Conservation (phyloP, 2,888 invertebrate genomes). For the Torymus aiolomorphi region DNA sequence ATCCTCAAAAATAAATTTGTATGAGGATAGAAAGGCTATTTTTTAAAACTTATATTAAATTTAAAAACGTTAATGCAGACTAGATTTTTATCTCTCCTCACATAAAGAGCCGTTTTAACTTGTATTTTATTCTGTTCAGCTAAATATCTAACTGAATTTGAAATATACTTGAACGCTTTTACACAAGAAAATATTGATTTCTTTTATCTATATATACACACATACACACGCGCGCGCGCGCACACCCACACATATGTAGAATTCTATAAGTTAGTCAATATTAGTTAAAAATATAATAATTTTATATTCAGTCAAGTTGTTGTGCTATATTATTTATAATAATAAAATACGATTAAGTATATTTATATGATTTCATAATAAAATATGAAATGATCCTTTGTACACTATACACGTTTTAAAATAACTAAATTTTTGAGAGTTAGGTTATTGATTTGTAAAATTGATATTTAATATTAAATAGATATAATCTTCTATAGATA, state of each 20-base stretch:
- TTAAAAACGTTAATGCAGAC: conserved; percentile 51
- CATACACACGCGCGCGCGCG: too few species aligned
- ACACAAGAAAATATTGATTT: too few species aligned
- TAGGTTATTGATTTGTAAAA: conserved; percentile 29
- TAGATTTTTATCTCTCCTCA: conserved; percentile 46
- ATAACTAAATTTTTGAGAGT: conserved; percentile 36
- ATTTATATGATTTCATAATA: conserved; percentile 48
- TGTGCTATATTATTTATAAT: conserved; percentile 4
- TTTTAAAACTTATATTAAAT: conserved; percentile 32
- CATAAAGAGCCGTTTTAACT: conserved; percentile 23
- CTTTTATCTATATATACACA: too few species aligned
- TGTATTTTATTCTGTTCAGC: neutral
- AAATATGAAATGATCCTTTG: conserved; percentile 49
- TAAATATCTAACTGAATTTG: conserved; percentile 21
- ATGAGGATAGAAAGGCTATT: conserved; percentile 26
- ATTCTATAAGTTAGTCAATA: neutral
- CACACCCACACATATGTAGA: neutral
- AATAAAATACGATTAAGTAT: conserved; percentile 52
- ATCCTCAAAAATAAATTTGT: conserved; percentile 21
- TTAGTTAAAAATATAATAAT: conserved; percentile 43
- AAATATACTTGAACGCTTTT: conserved; percentile 46
- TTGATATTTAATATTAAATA: too few species aligned
- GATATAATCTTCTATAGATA: too few species aligned
- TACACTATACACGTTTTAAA: conserved; percentile 48
- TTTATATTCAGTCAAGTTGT: conserved; percentile 44